Conservation (phyloP, 2,113 vertebrate genomes). For the Acanthisitta chloris region DNA sequence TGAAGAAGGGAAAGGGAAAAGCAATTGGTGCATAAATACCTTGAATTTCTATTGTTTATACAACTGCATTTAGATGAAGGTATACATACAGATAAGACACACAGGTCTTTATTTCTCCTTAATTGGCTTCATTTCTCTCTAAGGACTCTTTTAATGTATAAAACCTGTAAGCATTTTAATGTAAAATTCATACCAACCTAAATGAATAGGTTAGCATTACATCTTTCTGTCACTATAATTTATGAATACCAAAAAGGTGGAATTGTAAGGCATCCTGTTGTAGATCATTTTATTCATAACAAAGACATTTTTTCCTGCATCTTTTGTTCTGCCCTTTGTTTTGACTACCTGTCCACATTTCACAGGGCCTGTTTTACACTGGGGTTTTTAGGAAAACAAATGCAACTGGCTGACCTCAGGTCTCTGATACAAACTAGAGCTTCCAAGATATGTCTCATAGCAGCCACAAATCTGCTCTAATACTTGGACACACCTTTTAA, state of each 20-base stretch:
- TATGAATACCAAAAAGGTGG: not conserved
- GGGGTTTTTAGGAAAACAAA: not conserved
- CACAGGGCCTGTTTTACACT: not conserved
- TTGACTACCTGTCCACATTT: not conserved
- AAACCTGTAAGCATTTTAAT: constrained; percentile 32
- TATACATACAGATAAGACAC: not conserved
- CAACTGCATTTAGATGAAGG: not conserved
- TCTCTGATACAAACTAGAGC: not conserved
- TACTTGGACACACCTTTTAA: not conserved
- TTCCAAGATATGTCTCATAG: not conserved
- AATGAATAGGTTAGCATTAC: constrained; percentile 7
- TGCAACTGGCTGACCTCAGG: not conserved
- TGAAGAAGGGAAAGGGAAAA: not conserved
- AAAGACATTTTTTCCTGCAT: not conserved
- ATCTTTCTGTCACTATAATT: constrained; percentile 11
- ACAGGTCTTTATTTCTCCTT: constrained; percentile 11
- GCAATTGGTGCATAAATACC: not conserved
- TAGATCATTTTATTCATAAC: not conserved
- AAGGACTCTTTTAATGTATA: constrained; percentile 15
- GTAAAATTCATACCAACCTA: not conserved
- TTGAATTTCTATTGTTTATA: constrained; percentile 1
- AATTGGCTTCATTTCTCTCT: constrained; percentile 36
- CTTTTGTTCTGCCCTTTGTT: not conserved
- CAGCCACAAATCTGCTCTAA: not conserved
- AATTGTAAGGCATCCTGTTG: not conserved